A percentile compares a stretch with the other conserved stretches of the same genome.
Evolutionary conservation across 2,113 vertebrate species (phyloP).

Genomic region (Pelmatolapia mariae): DNA sequence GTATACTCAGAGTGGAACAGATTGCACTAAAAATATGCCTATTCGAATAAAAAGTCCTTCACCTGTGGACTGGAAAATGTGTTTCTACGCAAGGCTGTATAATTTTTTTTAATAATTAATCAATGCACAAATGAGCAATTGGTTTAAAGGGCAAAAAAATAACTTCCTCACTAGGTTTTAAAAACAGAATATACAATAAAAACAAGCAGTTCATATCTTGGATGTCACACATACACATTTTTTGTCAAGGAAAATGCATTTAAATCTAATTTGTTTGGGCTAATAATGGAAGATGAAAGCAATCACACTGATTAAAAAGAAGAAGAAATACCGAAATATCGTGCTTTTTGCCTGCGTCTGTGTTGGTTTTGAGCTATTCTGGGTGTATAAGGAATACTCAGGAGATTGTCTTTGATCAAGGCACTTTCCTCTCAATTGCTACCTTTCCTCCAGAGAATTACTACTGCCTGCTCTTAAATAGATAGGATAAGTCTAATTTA

Average conservation of each 20-base stretch:
- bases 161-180: background rate
- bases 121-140: background rate
- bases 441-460: background rate
- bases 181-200: background rate
- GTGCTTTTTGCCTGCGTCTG: background rate
- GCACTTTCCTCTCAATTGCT: background rate
- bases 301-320: background rate
- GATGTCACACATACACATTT: background rate
- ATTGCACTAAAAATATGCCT: background rate
- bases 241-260: background rate
- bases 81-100: background rate
- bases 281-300: background rate
- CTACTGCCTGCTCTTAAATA: background rate
- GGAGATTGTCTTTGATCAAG: background rate
- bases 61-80: background rate
- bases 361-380: background rate
- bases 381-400: background rate
- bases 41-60: background rate
- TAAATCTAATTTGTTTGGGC: background rate
- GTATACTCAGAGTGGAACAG: background rate
- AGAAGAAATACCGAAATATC: accelerated
- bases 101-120: background rate
- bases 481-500: background rate
- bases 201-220: background rate
- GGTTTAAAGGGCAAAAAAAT: background rate